These are phyloP conservation scores for Galemys pyrenaicus DNA, from an alignment of 2,113 vertebrate species.

Conservation along the genomic window DNA sequence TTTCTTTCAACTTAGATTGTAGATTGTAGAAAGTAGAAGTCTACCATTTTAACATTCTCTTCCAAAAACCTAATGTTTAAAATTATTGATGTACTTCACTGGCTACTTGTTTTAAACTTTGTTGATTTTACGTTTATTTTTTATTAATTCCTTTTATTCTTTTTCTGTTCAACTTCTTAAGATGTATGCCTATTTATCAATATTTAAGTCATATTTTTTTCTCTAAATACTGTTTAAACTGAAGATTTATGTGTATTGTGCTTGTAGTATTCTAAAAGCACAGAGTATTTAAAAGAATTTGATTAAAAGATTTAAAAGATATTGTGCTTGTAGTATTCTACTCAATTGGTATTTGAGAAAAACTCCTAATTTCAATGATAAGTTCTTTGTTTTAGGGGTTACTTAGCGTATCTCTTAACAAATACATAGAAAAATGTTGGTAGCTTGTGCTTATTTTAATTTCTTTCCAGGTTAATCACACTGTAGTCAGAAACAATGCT, in stretches of 20 bases:
- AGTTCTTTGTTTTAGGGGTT: background rate
- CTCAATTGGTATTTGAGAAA: background rate
- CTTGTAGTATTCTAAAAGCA: slow-evolving; percentile 45
- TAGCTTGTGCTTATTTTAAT: background rate
- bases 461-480: background rate
- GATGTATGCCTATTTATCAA: background rate
- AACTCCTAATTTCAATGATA: background rate
- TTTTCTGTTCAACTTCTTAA: slow-evolving; percentile 3
- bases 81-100: background rate
- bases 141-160: background rate
- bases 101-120: slow-evolving; percentile 6
- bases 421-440: background rate
- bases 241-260: background rate
- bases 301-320: too few relatives aligned
- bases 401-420: background rate
- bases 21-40: background rate
- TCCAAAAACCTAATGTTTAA: background rate
- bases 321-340: slow-evolving; percentile 40
- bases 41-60: background rate
- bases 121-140: background rate
- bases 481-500: background rate
- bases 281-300: too few relatives aligned
- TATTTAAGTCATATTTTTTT: background rate
- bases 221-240: background rate
- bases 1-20: background rate